Percentiles rank a stretch among this genome's conserved stretches.
These are phyloP conservation scores for Otocyon megalotis DNA, from an alignment of 2,113 vertebrate species.

Conservation along the genomic window DNA sequence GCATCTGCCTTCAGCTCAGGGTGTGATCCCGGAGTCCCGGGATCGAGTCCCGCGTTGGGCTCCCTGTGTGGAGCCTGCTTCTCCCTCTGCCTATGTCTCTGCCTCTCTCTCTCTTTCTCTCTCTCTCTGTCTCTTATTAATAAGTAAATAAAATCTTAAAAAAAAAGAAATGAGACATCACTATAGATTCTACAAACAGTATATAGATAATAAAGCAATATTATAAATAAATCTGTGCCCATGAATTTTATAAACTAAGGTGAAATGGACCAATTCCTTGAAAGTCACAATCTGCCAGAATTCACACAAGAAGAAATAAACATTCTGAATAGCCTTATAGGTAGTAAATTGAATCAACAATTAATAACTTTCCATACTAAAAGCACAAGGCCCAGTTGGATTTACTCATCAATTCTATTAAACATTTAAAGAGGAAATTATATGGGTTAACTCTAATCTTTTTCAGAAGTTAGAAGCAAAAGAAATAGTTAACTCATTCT, in stretches of 20 bases:
- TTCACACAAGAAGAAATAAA: not conserved
- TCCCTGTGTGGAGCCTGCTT: too few relatives aligned
- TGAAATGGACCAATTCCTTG: not conserved
- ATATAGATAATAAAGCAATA: not conserved
- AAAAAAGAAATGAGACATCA: too few relatives aligned
- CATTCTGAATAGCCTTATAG: not conserved
- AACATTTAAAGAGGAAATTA: not conserved
- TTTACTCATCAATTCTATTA: not conserved
- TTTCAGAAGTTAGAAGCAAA: not conserved
- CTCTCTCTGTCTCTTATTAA: too few relatives aligned
- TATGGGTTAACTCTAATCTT: not conserved
- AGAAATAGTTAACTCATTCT: not conserved
- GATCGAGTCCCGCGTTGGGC: too few relatives aligned
- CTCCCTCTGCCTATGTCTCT: too few relatives aligned
- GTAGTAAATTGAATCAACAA: not conserved
- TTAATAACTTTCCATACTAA: not conserved
- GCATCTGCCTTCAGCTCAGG: too few relatives aligned
- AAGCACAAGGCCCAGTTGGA: not conserved
- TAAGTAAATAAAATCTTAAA: too few relatives aligned
- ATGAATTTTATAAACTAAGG: not conserved
- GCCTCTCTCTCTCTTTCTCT: too few relatives aligned
- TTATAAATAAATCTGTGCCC: not conserved
- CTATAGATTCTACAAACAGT: not conserved
- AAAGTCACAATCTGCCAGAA: not conserved
- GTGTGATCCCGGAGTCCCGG: too few relatives aligned